Base-by-base conservation (phyloP, 2,797 vertebrate species). In the Hydrolagus colliei region DNA sequence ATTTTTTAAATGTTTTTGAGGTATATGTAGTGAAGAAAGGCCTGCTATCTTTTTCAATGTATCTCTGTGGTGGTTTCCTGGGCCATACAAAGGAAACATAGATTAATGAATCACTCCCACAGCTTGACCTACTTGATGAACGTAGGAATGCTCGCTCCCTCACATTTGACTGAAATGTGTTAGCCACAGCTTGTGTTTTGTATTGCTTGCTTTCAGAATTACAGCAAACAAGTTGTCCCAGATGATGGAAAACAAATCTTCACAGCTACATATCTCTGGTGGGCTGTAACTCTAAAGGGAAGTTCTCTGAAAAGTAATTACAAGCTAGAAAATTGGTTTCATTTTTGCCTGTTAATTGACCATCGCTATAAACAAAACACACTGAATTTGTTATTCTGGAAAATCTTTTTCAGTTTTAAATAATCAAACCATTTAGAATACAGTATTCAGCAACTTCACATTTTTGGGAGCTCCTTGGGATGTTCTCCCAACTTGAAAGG, bases 361-460 rank as follows among this genome's bases (percentile, higher is more conserved):
- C 35, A 77, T 59, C 61, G 20, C 32, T 12, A 6, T 27, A 65
- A 35, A 12, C 7, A 65, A 84, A 20, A 84, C 16, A 71, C 67
- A 71, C 52, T 84, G 79, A 84, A 84, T 71, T 84, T 84, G 41
- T 68, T 84, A 27, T 18, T 71, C 32, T 9, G 32, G 65, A 84
- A 84, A 84, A 71, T 32, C 27, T 41, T 9, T 61, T 84, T 84
- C 32, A 84, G 27, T 35, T 68, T 84, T 71, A 65, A 20, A 65
- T 10, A 65, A 65, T 22, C 10, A 65, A 27, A 22, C 65, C 8
- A 32, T 73, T 73, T 27, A 27, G 22, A 32, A 73, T 52, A 52
- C 6, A 3, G 41, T 52, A 52, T 52, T 52, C 41, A 52, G 41
- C 41, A 52, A 52, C 41, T 52, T 6, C 41, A 52, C 41, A 52